Conservation (phyloP, 2,888 invertebrate species). For the Bhutanitis thaidina region DNA sequence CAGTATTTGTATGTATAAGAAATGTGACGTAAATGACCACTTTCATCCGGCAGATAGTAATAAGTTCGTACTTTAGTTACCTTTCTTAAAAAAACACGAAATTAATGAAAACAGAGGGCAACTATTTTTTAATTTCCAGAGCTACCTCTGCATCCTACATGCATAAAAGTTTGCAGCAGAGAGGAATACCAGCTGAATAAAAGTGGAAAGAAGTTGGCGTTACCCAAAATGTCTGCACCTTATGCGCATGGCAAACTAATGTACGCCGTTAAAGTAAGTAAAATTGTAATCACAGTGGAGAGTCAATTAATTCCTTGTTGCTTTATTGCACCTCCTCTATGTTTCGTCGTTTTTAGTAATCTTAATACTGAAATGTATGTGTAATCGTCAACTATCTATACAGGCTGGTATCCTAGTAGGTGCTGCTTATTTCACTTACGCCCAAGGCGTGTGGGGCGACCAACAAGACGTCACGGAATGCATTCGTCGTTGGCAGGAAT, state of each 20-base stretch:
- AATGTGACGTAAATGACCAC: too few relatives aligned
- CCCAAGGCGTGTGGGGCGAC: constrained; percentile 72
- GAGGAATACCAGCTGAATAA: constrained; percentile 56
- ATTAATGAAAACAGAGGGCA: too few relatives aligned
- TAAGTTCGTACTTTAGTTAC: too few relatives aligned
- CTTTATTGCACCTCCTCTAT: constrained; percentile 39
- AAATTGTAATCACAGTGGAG: neutral
- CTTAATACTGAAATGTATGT: constrained; percentile 17
- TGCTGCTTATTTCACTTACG: constrained; percentile 65
- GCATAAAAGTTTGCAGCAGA: constrained; percentile 64
- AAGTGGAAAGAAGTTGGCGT: constrained; percentile 33
- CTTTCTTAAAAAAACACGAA: too few relatives aligned
- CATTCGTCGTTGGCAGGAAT: constrained; percentile 65
- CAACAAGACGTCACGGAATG: constrained; percentile 67
- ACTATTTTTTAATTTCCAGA: constrained; percentile 34
- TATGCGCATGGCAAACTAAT: constrained; percentile 63
- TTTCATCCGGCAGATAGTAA: too few relatives aligned
- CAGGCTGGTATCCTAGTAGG: constrained; percentile 71
- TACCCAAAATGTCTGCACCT: constrained; percentile 36
- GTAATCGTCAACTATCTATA: constrained; percentile 12
- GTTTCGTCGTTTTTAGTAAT: constrained; percentile 52
- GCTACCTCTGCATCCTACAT: constrained; percentile 57
- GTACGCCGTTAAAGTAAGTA: constrained; percentile 67
- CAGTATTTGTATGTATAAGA: too few relatives aligned
- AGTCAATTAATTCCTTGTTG: constrained; percentile 4